These are phyloP conservation scores for Dynastes tityus DNA, from an alignment of 2,888 invertebrate species.

Conservation along the genomic window DNA sequence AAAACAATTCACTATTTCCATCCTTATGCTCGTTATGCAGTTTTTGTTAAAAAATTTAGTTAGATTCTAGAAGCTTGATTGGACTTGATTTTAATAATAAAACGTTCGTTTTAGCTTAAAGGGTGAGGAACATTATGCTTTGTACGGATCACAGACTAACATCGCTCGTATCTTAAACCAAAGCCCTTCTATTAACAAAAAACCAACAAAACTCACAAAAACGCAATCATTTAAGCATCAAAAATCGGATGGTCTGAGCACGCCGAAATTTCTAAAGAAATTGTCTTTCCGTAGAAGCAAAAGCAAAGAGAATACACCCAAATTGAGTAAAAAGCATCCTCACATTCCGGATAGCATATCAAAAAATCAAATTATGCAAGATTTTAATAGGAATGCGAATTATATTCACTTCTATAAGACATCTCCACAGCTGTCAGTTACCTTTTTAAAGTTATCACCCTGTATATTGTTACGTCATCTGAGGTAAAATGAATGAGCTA, in stretches of 20 bases:
- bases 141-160: conserved; percentile 71
- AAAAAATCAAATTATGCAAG: conserved; percentile 59
- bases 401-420: conserved; percentile 7
- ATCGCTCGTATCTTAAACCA: conserved; percentile 65
- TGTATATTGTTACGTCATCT: no score
- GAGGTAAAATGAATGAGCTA: no score
- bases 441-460: no score
- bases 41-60: no score
- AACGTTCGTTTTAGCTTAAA: conserved; percentile 64
- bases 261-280: conserved; percentile 68
- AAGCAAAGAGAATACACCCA: conserved; percentile 60
- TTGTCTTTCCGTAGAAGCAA: conserved; percentile 55
- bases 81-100: conserved; percentile 35
- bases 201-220: conserved; percentile 68
- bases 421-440: no score
- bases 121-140: conserved; percentile 66
- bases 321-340: conserved; percentile 62
- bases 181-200: conserved; percentile 65
- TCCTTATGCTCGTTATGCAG: no score
- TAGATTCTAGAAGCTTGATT: conserved; percentile 26
- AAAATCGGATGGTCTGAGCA: conserved; percentile 64
- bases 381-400: conserved; percentile 60
- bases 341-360: conserved; percentile 58
- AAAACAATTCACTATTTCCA: no score
- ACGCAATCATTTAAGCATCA: conserved; percentile 70